These are phyloP conservation scores for Lophius americanus DNA, from an alignment of 2,797 vertebrate genomes.

Conservation along the genomic window DNA sequence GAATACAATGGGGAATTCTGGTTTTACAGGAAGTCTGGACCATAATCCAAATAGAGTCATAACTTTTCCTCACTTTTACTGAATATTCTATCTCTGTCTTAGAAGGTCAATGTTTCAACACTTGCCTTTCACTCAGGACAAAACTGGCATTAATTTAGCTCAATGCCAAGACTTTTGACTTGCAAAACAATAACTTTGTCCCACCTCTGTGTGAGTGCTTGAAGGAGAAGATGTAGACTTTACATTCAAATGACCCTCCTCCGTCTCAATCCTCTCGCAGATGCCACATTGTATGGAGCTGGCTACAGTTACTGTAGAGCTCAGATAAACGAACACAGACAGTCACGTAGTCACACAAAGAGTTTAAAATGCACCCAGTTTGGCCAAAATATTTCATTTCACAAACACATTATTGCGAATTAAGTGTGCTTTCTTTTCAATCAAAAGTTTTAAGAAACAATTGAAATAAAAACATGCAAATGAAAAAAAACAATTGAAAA, in stretches of 20 bases:
- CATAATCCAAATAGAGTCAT: background rate
- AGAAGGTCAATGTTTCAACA: constrained; percentile 17
- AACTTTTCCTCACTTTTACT: constrained; percentile 4
- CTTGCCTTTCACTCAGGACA: background rate
- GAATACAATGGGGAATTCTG: background rate
- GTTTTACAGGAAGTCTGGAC: background rate
- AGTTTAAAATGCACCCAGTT: constrained; percentile 65
- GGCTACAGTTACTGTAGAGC: constrained; percentile 45
- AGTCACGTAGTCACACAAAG: constrained; percentile 60
- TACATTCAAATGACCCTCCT: constrained; percentile 50
- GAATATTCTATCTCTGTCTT: background rate
- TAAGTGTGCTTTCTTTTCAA: constrained; percentile 87
- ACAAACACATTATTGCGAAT: constrained; percentile 87
- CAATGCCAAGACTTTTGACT: constrained; percentile 13
- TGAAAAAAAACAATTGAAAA: constrained; percentile 62
- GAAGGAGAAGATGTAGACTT: constrained; percentile 37
- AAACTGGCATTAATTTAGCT: background rate
- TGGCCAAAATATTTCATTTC: constrained; percentile 73
- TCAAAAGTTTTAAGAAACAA: constrained; percentile 72
- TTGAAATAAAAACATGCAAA: constrained; percentile 79
- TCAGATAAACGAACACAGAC: constrained; percentile 63
- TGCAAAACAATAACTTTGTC: constrained; percentile 32
- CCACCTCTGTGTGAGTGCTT: constrained; percentile 25
- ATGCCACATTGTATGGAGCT: constrained; percentile 38
- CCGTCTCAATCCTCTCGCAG: constrained; percentile 21